These are phyloP conservation scores for Oriolus oriolus DNA, from an alignment of 2,113 vertebrate genomes.

Conservation along the genomic window DNA sequence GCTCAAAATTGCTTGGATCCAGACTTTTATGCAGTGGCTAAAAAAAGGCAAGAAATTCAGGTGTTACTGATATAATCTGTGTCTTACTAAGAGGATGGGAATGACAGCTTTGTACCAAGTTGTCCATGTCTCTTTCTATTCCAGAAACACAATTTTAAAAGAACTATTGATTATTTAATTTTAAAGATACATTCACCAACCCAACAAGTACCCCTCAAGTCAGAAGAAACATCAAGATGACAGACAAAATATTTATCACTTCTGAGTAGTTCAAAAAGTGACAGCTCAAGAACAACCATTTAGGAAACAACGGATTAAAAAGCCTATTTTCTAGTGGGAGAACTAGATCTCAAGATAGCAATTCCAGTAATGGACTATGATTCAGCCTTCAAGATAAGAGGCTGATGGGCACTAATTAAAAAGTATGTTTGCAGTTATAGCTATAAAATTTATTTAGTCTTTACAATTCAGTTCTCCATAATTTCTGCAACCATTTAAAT, in stretches of 20 bases:
- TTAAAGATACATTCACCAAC: neutral
- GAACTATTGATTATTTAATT: neutral
- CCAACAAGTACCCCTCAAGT: neutral
- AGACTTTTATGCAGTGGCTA: constrained; percentile 95
- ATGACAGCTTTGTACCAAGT: neutral
- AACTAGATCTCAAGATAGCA: neutral
- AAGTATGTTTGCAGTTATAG: neutral
- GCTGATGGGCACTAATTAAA: neutral
- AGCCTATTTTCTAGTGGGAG: neutral
- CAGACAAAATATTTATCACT: neutral
- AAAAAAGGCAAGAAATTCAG: neutral
- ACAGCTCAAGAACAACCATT: neutral
- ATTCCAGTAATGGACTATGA: neutral
- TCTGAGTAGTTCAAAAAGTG: neutral
- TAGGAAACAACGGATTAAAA: neutral
- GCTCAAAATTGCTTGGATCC: constrained; percentile 93
- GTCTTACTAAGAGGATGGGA: neutral
- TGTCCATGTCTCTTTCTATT: neutral
- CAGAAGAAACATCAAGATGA: neutral
- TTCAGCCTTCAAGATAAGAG: neutral
- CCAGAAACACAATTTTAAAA: neutral
- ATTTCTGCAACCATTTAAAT: neutral
- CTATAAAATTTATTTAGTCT: neutral
- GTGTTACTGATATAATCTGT: neutral
- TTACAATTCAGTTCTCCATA: neutral